These are phyloP conservation scores for Parazoanthus atlanticus DNA, from an alignment of 92 coral and sea anemone species.

Conservation along the genomic window DNA sequence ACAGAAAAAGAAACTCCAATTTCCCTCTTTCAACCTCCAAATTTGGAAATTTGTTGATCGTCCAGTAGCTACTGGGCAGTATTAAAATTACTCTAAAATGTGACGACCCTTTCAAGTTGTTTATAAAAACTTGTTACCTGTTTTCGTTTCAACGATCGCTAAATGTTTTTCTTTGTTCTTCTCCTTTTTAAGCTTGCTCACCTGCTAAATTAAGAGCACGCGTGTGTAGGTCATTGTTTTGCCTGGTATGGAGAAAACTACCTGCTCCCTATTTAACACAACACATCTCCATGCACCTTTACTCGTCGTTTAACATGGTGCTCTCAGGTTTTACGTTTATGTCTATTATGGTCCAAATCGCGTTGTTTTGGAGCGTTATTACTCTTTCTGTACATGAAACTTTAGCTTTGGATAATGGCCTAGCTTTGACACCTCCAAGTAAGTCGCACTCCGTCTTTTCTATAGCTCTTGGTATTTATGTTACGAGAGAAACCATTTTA, in stretches of 20 bases:
- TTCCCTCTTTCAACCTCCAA: too few relatives aligned
- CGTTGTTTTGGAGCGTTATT: neutral
- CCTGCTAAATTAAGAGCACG: neutral
- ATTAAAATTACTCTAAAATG: too few relatives aligned
- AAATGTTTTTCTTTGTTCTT: neutral
- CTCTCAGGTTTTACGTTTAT: neutral
- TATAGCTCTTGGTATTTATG: too few relatives aligned
- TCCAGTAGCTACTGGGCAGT: too few relatives aligned
- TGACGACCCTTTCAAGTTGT: too few relatives aligned
- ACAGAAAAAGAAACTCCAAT: too few relatives aligned
- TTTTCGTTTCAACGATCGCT: neutral
- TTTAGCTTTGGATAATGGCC: conserved; percentile 62
- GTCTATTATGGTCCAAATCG: neutral
- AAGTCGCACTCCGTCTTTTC: conserved; percentile 16
- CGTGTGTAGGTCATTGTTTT: neutral
- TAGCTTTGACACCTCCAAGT: conserved; percentile 79
- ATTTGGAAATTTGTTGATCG: too few relatives aligned
- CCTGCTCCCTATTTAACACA: neutral
- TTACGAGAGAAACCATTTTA: neutral
- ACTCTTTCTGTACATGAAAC: neutral
- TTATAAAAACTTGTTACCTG: neutral
- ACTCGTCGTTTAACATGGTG: neutral
- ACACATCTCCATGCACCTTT: neutral
- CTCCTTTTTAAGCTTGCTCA: neutral
- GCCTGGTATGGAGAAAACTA: neutral